These are phyloP conservation scores for Chaetorhynchus papuensis DNA, from an alignment of 2,113 vertebrate genomes.

Conservation along the genomic window DNA sequence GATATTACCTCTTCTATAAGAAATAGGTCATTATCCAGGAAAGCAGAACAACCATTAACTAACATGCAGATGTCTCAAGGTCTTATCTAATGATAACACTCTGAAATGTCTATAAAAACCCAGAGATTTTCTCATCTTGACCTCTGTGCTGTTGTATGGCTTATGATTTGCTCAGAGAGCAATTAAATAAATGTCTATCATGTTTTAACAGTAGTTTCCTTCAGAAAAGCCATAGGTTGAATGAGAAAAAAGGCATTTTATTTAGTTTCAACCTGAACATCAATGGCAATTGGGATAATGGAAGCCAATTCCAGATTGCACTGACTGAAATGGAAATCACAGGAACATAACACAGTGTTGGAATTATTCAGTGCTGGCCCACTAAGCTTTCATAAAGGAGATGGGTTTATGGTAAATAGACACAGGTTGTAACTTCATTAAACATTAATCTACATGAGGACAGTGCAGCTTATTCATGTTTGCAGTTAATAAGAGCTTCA, in stretches of 20 bases:
- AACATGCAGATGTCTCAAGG: constrained; percentile 17
- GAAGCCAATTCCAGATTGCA: background rate
- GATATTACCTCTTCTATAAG: background rate
- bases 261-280: background rate
- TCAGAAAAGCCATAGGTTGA: constrained; percentile 1
- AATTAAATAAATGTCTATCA: constrained; percentile 17
- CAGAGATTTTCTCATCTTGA: constrained; percentile 14
- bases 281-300: background rate
- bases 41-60: background rate
- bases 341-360: background rate
- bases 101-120: constrained; percentile 12
- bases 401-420: constrained; percentile 1
- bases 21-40: constrained; percentile 42
- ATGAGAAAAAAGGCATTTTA: background rate
- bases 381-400: background rate
- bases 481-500: background rate
- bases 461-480: background rate
- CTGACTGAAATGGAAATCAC: constrained; percentile 18
- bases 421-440: background rate
- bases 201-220: background rate
- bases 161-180: constrained; percentile 27
- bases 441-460: background rate
- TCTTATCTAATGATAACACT: constrained; percentile 2
- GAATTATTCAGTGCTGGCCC: background rate
- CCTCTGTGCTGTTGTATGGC: background rate